Evolutionary conservation across 2,113 vertebrate species (phyloP).

Genomic region (Otus sunia): DNA sequence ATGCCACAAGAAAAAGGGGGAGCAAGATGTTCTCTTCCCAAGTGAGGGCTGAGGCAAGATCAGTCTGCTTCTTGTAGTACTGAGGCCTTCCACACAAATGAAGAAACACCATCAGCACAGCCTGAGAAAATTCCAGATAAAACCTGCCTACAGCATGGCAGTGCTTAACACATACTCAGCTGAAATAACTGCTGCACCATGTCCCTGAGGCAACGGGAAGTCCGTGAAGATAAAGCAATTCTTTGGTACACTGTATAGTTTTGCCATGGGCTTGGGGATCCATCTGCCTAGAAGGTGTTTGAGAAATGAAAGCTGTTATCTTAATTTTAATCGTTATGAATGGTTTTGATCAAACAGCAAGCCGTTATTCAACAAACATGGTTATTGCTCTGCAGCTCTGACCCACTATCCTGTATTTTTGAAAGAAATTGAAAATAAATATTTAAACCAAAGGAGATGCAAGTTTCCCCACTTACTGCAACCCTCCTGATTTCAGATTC

Average conservation of each 20-base stretch:
- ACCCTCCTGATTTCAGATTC: neutral
- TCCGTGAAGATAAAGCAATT: slow-evolving; percentile 12
- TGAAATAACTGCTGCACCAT: neutral
- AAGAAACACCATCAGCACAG: neutral
- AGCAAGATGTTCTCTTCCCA: neutral
- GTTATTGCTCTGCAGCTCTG: neutral
- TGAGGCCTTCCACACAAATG: neutral
- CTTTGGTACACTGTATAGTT: neutral
- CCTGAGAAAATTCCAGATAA: neutral
- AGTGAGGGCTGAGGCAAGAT: neutral
- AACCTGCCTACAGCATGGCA: neutral
- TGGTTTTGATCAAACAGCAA: neutral
- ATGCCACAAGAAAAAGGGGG: neutral
- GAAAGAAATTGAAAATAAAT: neutral
- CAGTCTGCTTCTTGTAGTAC: neutral
- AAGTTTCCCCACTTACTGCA: neutral
- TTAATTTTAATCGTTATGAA: neutral
- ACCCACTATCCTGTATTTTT: neutral
- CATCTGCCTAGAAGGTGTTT: neutral
- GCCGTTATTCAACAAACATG: neutral
- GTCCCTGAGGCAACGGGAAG: neutral
- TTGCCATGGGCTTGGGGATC: neutral
- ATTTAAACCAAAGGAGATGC: neutral
- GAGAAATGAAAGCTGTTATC: neutral
- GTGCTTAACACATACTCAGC: neutral